Evolutionary conservation across 1,140 invertebrate species (phyloP).

Genomic region (Hermetia illucens): DNA sequence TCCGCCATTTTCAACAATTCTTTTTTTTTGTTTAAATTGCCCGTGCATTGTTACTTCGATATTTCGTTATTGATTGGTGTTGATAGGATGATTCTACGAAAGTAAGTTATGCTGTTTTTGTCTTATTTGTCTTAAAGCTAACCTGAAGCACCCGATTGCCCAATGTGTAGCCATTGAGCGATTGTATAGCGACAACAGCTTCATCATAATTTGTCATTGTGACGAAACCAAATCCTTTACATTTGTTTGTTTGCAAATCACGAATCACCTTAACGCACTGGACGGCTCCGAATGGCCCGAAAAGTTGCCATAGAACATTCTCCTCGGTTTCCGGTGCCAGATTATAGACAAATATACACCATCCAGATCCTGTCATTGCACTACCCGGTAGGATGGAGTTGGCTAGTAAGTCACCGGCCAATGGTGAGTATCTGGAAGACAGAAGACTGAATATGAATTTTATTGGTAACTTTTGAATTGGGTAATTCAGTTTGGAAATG

Average conservation of each 20-base stretch:
- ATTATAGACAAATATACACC: conserved; percentile 92
- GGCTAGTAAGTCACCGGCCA: conserved; percentile 47
- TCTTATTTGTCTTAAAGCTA: conserved; percentile 73
- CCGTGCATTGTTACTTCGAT: not conserved
- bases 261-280: conserved; percentile 83
- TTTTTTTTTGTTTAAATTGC: not conserved
- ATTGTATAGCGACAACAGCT: conserved; percentile 76
- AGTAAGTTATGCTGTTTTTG: conserved; percentile 35
- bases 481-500: too few species aligned
- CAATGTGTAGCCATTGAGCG: conserved; percentile 77
- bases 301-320: conserved; percentile 80
- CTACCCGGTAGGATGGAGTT: conserved; percentile 62
- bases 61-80: not conserved
- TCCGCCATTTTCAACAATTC: not conserved
- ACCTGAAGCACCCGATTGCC: conserved; percentile 81
- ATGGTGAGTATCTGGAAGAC: conserved; percentile 45
- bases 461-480: too few species aligned
- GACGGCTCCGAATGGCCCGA: conserved; percentile 84
- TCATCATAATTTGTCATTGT: conserved; percentile 92
- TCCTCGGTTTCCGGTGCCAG: conserved; percentile 83
- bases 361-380: conserved; percentile 59
- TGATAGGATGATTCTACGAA: not conserved
- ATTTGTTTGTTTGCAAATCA: conserved; percentile 79
- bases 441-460: too few species aligned
- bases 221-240: conserved; percentile 87